Percentiles rank a stretch among this genome's conserved stretches.
These are phyloP conservation scores for Nibea coibor DNA, from an alignment of 2,113 vertebrate genomes.

Conservation along the genomic window DNA sequence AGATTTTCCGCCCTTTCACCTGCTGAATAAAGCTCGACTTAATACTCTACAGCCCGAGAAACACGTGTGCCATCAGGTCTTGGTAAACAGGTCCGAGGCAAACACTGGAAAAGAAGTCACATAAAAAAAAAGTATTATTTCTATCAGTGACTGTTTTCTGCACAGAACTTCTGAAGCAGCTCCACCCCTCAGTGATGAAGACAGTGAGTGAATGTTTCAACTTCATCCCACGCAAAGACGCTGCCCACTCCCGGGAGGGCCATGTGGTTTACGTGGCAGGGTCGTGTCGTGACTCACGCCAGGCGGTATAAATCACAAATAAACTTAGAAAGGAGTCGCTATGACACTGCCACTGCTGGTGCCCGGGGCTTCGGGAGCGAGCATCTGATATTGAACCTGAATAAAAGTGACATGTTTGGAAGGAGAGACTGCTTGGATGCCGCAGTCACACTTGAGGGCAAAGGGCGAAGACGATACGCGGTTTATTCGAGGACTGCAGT, in stretches of 20 bases:
- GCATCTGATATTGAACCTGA: constrained; percentile 73
- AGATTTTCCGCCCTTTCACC: background rate
- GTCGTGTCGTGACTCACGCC: constrained; percentile 60
- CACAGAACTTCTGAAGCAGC: background rate
- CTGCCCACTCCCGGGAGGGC: constrained; percentile 5
- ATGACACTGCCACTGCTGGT: constrained; percentile 51
- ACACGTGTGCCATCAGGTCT: background rate
- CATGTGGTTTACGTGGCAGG: constrained; percentile 2
- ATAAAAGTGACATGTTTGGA: constrained; percentile 75
- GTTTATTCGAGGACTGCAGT: constrained; percentile 49
- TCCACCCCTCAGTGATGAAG: background rate
- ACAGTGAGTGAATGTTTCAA: background rate
- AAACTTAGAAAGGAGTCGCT: constrained; percentile 56
- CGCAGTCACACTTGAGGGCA: constrained; percentile 42
- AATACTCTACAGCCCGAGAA: too few species aligned
- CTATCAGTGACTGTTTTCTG: background rate
- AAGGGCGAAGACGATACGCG: constrained; percentile 20
- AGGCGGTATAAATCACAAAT: constrained; percentile 67
- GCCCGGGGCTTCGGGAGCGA: constrained; percentile 40
- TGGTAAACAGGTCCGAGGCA: background rate
- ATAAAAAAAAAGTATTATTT: background rate
- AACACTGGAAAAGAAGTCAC: background rate
- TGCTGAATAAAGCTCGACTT: background rate
- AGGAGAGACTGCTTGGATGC: constrained; percentile 52
- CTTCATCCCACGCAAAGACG: constrained; percentile 11